Percentiles rank a stretch among this genome's conserved stretches.
Evolutionary conservation across 2,888 invertebrate genomes (phyloP).

Genomic region (Plebejus anna): DNA sequence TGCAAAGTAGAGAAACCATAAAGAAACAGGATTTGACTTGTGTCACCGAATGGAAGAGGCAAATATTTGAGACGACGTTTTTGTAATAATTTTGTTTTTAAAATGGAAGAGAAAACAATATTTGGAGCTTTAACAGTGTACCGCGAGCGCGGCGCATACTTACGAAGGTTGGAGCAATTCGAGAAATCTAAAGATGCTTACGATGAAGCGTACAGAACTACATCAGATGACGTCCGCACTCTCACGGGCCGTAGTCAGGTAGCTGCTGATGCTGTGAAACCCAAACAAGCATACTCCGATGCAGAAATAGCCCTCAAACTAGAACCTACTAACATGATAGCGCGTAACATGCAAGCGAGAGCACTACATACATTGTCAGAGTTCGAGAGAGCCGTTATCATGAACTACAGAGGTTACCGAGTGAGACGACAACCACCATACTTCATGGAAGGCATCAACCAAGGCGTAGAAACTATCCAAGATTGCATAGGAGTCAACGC

Average conservation of each 20-base stretch:
- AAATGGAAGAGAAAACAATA: slow-evolving; percentile 66
- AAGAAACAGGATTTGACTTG: background rate
- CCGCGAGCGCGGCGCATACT: slow-evolving; percentile 65
- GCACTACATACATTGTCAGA: slow-evolving; percentile 73
- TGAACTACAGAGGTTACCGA: slow-evolving; percentile 63
- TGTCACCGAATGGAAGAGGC: background rate
- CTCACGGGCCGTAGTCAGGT: slow-evolving; percentile 68
- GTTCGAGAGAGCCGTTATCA: slow-evolving; percentile 69
- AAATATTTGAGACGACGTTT: background rate
- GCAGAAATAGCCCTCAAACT: slow-evolving; percentile 67
- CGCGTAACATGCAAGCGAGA: slow-evolving; percentile 68
- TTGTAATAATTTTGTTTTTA: slow-evolving; percentile 30
- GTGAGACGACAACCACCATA: slow-evolving; percentile 64
- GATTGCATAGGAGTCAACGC: slow-evolving; percentile 70
- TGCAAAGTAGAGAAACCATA: background rate
- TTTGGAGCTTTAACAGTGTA: slow-evolving; percentile 67
- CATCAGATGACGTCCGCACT: slow-evolving; percentile 60
- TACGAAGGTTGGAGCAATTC: slow-evolving; percentile 68
- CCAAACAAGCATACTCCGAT: slow-evolving; percentile 64
- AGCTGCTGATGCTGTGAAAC: slow-evolving; percentile 66
- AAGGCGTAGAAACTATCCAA: slow-evolving; percentile 70
- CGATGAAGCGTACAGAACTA: slow-evolving; percentile 61
- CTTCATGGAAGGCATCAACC: slow-evolving; percentile 70
- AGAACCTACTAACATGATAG: slow-evolving; percentile 65
- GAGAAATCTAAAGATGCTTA: slow-evolving; percentile 67